A percentile compares a stretch with the other conserved stretches of the same genome.
These are phyloP conservation scores for Lasioglossum morio DNA, from an alignment of 2,888 invertebrate species.

Conservation along the genomic window DNA sequence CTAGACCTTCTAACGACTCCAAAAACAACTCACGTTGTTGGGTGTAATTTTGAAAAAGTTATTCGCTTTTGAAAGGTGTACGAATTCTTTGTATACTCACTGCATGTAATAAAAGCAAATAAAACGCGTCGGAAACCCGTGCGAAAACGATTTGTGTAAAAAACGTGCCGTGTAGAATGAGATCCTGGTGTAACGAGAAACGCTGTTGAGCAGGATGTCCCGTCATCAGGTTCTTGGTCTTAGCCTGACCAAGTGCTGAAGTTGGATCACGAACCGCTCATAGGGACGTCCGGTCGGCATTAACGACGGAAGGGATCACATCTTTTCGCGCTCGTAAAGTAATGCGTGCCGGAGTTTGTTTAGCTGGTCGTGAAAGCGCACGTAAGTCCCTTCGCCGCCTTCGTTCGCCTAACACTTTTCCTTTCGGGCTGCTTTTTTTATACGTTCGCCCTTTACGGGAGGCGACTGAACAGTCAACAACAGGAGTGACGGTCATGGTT, in stretches of 20 bases:
- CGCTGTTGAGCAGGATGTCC: not conserved
- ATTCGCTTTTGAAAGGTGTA: too few relatives aligned
- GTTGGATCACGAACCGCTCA: constrained; percentile 74
- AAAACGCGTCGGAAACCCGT: not conserved
- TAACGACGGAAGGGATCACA: constrained; percentile 84
- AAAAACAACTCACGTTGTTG: too few relatives aligned
- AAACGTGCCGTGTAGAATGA: not conserved
- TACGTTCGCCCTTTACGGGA: constrained; percentile 19
- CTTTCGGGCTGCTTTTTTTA: constrained; percentile 32
- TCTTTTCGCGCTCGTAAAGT: constrained; percentile 81
- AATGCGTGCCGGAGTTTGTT: constrained; percentile 81
- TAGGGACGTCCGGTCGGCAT: constrained; percentile 80
- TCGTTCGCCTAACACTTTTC: not conserved
- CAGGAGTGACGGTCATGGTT: constrained; percentile 64
- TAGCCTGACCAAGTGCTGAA: not conserved
- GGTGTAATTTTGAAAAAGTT: too few relatives aligned
- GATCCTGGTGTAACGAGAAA: not conserved
- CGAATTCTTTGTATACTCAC: too few relatives aligned
- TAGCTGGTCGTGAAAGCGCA: constrained; percentile 74
- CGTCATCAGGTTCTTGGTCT: not conserved
- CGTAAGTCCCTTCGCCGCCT: constrained; percentile 71
- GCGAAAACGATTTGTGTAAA: not conserved
- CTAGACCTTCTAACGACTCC: too few relatives aligned
- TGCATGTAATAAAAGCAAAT: not conserved
- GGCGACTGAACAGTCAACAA: constrained; percentile 47